phyloP scores from a whole-genome alignment of 2,113 vertebrate genomes.

The Canis aureus region DNA sequence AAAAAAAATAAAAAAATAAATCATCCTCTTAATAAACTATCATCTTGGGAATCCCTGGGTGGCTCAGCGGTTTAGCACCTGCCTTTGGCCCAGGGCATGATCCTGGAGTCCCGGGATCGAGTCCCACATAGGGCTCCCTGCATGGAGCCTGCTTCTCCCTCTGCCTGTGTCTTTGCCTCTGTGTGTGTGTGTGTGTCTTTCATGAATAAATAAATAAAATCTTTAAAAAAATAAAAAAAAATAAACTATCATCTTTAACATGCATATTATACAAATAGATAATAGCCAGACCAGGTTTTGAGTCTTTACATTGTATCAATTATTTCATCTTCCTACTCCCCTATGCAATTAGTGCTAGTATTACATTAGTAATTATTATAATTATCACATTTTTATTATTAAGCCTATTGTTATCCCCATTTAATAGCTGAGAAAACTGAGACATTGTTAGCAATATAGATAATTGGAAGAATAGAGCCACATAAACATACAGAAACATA shows the following conservation, averaged over 20 bases:
- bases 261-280: neutral
- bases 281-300: neutral
- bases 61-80: no score
- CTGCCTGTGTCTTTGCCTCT: no score
- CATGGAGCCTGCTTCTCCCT: no score
- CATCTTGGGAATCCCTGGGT: neutral
- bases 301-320: neutral
- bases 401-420: neutral
- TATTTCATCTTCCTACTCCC: neutral
- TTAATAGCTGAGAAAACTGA: neutral
- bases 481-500: neutral
- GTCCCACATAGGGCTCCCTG: no score
- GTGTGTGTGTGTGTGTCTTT: no score
- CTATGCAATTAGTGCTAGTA: neutral
- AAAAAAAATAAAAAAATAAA: no score
- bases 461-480: neutral
- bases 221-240: no score
- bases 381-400: neutral
- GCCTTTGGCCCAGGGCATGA: no score
- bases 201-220: no score
- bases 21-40: neutral
- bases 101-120: no score
- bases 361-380: neutral
- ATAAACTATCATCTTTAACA: neutral
- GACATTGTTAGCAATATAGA: neutral